Evolutionary conservation across 2,888 invertebrate genomes (phyloP).

Genomic region (Eupelmus urozonus): DNA sequence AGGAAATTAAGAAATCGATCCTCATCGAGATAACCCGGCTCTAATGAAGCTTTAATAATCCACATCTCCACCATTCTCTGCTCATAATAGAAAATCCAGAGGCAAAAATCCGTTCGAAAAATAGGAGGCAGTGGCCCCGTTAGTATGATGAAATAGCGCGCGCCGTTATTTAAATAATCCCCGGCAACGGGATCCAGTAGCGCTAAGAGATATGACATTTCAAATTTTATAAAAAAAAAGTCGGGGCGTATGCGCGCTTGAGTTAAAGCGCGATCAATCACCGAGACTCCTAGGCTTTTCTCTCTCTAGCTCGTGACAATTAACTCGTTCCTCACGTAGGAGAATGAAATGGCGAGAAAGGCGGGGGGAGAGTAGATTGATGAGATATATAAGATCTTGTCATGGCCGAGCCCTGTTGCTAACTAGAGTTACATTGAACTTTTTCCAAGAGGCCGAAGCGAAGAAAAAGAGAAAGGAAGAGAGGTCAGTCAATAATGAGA

Average conservation of each 20-base stretch:
- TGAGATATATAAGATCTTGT: background rate
- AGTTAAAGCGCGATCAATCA: constrained; percentile 41
- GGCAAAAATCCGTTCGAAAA: too few species aligned
- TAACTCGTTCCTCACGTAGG: constrained; percentile 7
- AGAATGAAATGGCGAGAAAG: background rate
- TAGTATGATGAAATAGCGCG: background rate
- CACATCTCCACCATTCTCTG: too few species aligned
- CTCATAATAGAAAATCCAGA: too few species aligned
- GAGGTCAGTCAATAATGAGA: constrained; percentile 3
- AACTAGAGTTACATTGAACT: constrained; percentile 4
- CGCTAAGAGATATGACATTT: constrained; percentile 10
- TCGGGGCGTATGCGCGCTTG: too few species aligned
- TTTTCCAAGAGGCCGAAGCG: background rate
- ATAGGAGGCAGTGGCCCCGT: too few species aligned
- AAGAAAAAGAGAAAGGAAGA: background rate
- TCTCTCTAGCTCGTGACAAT: constrained; percentile 17
- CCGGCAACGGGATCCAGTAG: constrained; percentile 8
- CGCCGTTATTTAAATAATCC: constrained; percentile 35
- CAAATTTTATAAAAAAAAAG: background rate
- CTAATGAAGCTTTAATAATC: too few species aligned
- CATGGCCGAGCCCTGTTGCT: background rate
- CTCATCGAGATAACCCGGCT: too few species aligned
- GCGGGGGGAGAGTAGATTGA: background rate
- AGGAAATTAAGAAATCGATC: too few species aligned
- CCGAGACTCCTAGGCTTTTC: constrained; percentile 19